Evolutionary conservation across 2,113 vertebrate genomes (phyloP), one percentile per base, ranked within the genome.

Genomic region (Dissostichus mawsoni): DNA sequence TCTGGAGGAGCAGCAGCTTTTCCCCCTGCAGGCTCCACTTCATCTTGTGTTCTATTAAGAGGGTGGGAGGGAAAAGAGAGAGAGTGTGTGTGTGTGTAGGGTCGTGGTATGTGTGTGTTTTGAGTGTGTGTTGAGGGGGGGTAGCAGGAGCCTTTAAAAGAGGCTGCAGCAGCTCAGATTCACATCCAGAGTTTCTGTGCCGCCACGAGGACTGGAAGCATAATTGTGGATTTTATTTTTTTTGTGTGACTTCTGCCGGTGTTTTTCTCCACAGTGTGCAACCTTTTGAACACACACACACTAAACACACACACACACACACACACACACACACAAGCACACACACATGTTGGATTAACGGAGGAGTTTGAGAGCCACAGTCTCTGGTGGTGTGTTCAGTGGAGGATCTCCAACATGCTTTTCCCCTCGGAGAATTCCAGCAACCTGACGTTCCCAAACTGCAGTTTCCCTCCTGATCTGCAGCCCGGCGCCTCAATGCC

Each of bases 91-190:
- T 58, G 77, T 48, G 47, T 45, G 72, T n/a, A 62, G 25, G 33
- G 17, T 52, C 47, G 69, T 50, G 72, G 61, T 18, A 50, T 56
- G 61, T 16, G 63, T 11, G 70, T 29, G 68, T 23, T 6, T 36
- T 36, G 36, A 36, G 71, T 64, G 72, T 44, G 78, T 62, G 70
- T 11, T 36, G 52, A 10, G 11, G 68, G 41, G 58, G 78, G 29
- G 44, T 1, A 41, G 5, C 55, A 47, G 64, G 69, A 78, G 66
- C 14, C 84, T 89, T 81, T 91, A 88, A 66, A 91, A 84, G 80
- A 47, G 10, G 52, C 66, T 51, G 53, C 87, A 44, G 69, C 67
- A 20, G 57, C 48, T 57, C 45, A 14, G 47, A 47, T 9, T 48
- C 14, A 12, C 18, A 58, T 17, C 47, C 3, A 13, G 17, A 64